These are phyloP conservation scores for Progne subis DNA, from an alignment of 2,113 vertebrate genomes.

Conservation along the genomic window DNA sequence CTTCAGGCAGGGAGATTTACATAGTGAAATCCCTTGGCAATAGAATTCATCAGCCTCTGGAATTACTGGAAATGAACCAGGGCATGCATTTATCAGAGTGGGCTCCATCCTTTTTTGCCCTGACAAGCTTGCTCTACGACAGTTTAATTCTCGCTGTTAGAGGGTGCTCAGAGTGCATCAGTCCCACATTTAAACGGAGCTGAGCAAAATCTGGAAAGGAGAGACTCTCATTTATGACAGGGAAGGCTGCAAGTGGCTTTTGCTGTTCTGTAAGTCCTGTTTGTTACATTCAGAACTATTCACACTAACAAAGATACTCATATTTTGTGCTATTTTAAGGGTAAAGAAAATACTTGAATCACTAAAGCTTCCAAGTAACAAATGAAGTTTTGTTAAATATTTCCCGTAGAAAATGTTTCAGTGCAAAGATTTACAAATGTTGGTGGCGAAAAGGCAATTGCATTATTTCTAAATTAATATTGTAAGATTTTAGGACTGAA, in stretches of 20 bases:
- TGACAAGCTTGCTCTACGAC: background rate
- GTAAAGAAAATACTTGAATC: background rate
- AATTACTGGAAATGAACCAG: constrained; percentile 67
- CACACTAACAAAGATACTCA: background rate
- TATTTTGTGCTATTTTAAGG: background rate
- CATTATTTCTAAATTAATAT: background rate
- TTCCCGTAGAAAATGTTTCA: background rate
- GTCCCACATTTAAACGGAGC: background rate
- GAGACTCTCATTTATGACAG: background rate
- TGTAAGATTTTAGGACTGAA: background rate
- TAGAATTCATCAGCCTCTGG: constrained; percentile 54
- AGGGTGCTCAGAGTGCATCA: background rate
- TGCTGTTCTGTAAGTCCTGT: background rate
- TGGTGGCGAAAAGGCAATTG: background rate
- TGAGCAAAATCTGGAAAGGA: background rate
- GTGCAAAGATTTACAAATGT: background rate
- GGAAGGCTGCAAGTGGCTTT: background rate
- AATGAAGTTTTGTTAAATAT: background rate
- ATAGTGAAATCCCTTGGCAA: constrained; percentile 58
- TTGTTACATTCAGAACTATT: background rate
- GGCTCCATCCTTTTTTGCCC: constrained; percentile 11
- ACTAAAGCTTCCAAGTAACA: background rate
- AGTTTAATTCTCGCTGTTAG: constrained; percentile 29
- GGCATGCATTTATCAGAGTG: constrained; percentile 42
- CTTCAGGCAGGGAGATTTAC: constrained; percentile 60